These are phyloP conservation scores for Hylomyscus alleni DNA, from an alignment of 2,797 vertebrate genomes.

Conservation along the genomic window DNA sequence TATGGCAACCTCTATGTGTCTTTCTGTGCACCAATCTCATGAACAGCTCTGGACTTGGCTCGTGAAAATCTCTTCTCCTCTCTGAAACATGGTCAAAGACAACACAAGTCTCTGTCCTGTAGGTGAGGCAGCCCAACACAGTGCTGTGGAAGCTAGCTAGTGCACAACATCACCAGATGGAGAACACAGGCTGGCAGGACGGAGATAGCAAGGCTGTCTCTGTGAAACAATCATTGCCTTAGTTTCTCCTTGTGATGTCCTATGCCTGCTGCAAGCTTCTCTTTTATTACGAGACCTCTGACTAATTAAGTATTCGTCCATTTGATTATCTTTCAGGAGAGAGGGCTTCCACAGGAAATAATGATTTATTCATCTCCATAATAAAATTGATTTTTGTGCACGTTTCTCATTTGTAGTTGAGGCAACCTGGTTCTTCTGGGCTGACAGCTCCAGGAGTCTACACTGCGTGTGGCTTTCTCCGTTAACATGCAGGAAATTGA, in stretches of 20 bases:
- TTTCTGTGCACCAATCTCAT: background rate
- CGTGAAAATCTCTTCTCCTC: background rate
- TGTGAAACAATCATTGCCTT: too few relatives aligned
- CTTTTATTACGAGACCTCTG: background rate
- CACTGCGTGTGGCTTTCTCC: background rate
- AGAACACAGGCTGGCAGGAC: background rate
- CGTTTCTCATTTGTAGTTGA: background rate
- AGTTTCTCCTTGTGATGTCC: background rate
- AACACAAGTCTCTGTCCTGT: background rate
- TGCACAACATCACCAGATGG: background rate
- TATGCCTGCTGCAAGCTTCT: background rate
- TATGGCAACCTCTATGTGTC: background rate
- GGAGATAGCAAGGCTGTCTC: background rate
- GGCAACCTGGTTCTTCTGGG: background rate
- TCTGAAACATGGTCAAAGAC: background rate
- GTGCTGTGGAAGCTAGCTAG: too few relatives aligned
- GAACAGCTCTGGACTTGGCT: background rate
- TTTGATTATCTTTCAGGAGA: constrained; percentile 6
- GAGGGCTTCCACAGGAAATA: background rate
- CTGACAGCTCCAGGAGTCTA: background rate
- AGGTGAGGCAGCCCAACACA: background rate
- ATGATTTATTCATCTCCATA: constrained; percentile 20
- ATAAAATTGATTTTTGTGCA: background rate
- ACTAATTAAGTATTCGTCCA: constrained; percentile 28
- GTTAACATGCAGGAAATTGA: background rate